Percentiles rank a stretch among this genome's conserved stretches.
These are phyloP conservation scores for Campylorhamphus procurvoides DNA, from an alignment of 2,113 vertebrate genomes.

Conservation along the genomic window DNA sequence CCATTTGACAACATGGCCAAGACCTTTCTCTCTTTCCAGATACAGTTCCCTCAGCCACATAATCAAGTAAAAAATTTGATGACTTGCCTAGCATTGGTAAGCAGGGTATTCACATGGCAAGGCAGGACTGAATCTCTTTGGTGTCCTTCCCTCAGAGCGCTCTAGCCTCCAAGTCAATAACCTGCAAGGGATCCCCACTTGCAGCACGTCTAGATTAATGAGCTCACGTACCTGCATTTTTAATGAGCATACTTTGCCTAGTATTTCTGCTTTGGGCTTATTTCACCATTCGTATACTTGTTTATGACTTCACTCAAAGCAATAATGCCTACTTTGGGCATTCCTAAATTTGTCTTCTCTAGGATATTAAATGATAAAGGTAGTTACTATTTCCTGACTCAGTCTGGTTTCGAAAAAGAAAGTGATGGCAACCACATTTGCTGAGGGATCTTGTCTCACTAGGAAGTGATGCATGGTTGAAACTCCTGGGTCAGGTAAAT, in stretches of 20 bases:
- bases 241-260: not conserved
- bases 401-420: not conserved
- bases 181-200: not conserved
- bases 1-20: not conserved
- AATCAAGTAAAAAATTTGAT: not conserved
- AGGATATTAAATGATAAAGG: not conserved
- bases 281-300: not conserved
- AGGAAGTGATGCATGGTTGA: not conserved
- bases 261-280: not conserved
- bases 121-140: not conserved
- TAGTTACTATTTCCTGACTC: not conserved
- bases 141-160: not conserved
- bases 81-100: not conserved
- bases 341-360: not conserved
- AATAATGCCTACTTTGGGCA: not conserved
- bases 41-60: not conserved
- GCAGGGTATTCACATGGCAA: not conserved
- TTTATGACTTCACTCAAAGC: not conserved
- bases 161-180: not conserved
- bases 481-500: not conserved
- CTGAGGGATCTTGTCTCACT: not conserved
- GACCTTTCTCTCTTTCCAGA: not conserved
- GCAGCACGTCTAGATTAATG: not conserved
- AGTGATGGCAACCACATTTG: not conserved
- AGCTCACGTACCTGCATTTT: not conserved